Conservation (phyloP, 2,888 invertebrate genomes). For the Arctia plantaginis region DNA sequence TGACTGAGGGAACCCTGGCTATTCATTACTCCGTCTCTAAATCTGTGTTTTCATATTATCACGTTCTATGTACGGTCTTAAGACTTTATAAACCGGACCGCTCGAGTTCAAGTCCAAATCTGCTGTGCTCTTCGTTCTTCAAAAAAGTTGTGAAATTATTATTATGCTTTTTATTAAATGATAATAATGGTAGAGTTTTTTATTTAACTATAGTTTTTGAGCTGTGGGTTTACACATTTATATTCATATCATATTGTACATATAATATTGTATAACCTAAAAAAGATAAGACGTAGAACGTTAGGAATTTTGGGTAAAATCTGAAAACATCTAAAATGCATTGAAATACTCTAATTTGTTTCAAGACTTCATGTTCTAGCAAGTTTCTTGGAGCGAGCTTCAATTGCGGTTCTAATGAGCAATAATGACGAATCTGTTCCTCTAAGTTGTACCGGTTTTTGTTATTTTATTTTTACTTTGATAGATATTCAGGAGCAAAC, state of each 20-base stretch:
- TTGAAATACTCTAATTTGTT: constrained; percentile 72
- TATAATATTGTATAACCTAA: too few species aligned
- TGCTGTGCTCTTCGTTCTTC: not conserved
- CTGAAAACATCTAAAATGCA: constrained; percentile 27
- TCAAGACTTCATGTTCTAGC: constrained; percentile 63
- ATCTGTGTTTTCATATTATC: too few species aligned
- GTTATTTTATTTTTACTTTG: constrained; percentile 60
- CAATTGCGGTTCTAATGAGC: constrained; percentile 81
- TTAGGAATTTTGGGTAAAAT: not conserved
- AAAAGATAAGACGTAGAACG: not conserved
- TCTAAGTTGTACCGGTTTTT: constrained; percentile 46
- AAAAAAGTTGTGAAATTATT: not conserved
- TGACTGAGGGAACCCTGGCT: not conserved
- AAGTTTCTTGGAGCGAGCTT: constrained; percentile 73
- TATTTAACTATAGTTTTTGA: not conserved
- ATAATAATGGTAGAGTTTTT: too few species aligned
- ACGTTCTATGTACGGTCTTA: too few species aligned
- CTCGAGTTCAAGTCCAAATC: not conserved
- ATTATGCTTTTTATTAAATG: not conserved
- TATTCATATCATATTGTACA: too few species aligned
- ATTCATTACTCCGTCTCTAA: not conserved
- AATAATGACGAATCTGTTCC: constrained; percentile 77
- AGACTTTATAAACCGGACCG: not conserved
- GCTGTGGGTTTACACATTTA: not conserved
- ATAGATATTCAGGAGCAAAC: constrained; percentile 40